Evolutionary conservation across 2,113 vertebrate species (phyloP).

Genomic region (Myxocyprinus asiaticus): DNA sequence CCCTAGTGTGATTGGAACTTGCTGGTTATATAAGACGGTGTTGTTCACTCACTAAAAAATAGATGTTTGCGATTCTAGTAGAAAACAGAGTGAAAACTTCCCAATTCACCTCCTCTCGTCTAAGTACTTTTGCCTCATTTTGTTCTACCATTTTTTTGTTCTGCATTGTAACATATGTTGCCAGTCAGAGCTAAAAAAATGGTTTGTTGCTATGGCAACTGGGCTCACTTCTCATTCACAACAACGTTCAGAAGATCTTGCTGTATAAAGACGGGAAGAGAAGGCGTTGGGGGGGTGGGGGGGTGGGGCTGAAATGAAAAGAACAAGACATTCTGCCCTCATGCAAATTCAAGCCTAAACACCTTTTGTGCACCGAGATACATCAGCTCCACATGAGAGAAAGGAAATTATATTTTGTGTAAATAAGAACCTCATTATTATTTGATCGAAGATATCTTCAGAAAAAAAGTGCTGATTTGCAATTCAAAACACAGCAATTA

Average conservation of each 20-base stretch:
- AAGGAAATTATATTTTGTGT: conserved; percentile 42
- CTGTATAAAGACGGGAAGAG: conserved; percentile 49
- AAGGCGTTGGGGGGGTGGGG: conserved; percentile 26
- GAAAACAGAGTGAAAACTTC: conserved; percentile 40
- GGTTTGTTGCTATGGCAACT: conserved; percentile 61
- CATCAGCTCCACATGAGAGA: conserved; percentile 25
- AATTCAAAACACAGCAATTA: conserved; percentile 48
- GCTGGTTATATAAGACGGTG: conserved; percentile 17
- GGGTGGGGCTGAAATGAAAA: conserved; percentile 24
- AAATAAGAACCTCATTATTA: conserved; percentile 51
- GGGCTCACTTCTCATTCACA: conserved; percentile 60
- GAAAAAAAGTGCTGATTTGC: conserved; percentile 37
- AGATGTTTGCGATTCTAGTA: conserved; percentile 26
- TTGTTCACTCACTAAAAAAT: conserved; percentile 16
- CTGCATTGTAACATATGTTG: conserved; percentile 51
- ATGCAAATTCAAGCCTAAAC: conserved; percentile 44
- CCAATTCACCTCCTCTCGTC: conserved; percentile 29
- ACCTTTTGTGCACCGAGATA: conserved; percentile 32
- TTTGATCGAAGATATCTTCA: conserved; percentile 39
- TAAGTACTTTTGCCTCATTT: conserved; percentile 33
- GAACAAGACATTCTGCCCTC: conserved; percentile 41
- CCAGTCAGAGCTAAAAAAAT: conserved; percentile 52
- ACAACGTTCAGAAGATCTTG: conserved; percentile 53
- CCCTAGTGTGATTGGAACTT: neutral
- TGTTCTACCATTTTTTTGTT: conserved; percentile 46